Conservation (phyloP, 2,888 invertebrate genomes). For the Drosophila rubida region DNA sequence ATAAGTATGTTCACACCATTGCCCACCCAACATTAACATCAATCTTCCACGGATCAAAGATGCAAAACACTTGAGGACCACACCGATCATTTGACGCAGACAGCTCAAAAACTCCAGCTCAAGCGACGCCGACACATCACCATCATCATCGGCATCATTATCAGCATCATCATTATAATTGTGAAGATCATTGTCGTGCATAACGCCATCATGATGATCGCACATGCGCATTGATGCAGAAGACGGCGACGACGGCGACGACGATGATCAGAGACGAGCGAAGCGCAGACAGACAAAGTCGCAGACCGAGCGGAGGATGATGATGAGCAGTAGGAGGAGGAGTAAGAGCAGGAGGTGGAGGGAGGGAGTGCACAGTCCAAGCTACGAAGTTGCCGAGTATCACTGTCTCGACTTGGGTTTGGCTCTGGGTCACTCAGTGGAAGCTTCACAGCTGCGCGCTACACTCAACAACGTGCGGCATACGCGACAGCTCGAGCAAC, state of each 20-base stretch:
- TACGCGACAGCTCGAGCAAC: background rate
- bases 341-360: background rate
- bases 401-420: conserved; percentile 46
- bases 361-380: conserved; percentile 26
- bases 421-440: conserved; percentile 49
- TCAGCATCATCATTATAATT: conserved; percentile 31
- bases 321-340: no score
- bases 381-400: conserved; percentile 31
- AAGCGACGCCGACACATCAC: conserved; percentile 50
- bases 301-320: background rate
- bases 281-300: conserved; percentile 12
- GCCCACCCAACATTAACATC: conserved; percentile 81
- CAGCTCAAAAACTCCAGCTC: conserved; percentile 15
- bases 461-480: background rate
- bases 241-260: conserved; percentile 52
- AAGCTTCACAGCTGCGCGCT: conserved; percentile 44
- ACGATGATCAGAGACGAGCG: conserved; percentile 2
- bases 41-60: conserved; percentile 84
- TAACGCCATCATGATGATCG: conserved; percentile 47
- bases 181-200: conserved; percentile 39
- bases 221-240: conserved; percentile 70
- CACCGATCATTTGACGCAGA: conserved; percentile 57
- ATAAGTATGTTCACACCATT: conserved; percentile 82
- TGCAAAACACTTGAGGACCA: conserved; percentile 79
- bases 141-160: conserved; percentile 29